Base-by-base conservation (phyloP, 1,140 invertebrate species). In the Hyles vespertilio region DNA sequence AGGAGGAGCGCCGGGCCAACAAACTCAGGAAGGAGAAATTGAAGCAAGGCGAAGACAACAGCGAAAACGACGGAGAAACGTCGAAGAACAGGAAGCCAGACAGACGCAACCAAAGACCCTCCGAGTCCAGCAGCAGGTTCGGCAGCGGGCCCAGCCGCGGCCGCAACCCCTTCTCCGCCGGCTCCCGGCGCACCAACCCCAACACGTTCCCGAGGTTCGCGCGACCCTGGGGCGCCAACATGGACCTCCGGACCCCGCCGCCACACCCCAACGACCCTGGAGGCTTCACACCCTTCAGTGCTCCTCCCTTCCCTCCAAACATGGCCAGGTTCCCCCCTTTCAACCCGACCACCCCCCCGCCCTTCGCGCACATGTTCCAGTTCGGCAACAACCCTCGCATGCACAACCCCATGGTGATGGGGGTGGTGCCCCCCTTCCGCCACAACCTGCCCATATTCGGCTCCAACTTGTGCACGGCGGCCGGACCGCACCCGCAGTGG, bases 1-100 rank as follows among this genome's bases (percentile, higher is more conserved):
- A 98, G 75, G 91, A 94, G 70, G 96, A 98, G 82, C 87, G 91
- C 53, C 80, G 76, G 57, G 90, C 87, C 0, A 89, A 84, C n/a
- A 77, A 67, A 51, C 81, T 83, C 3, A 75, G 73, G 12, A 89
- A 89, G 51, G 80, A 87, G 47, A 62, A 74, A 47, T 73, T 70
- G 7, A 74, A 67, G 58, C 73, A 76, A 45, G 58, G 64, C 63
- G 66, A 48, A 56, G 69, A 33, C 72, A 75, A 10, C 61, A 71
- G 3, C 32, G 59, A 3, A 67, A 72, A 56, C 6, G 67, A 58
- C 56, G 83, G 80, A 0, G 81, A 87, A 43, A 76, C 80, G 4
- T 85, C 84, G 9, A 78, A 62, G 48, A 34, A n/a, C 10, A 63
- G 74, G 32, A 81, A 79, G 8, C 51, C 74, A 0, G 78, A 83